phyloP scores from a whole-genome alignment of 2,888 invertebrate species.

The Eristalis intricaria region DNA sequence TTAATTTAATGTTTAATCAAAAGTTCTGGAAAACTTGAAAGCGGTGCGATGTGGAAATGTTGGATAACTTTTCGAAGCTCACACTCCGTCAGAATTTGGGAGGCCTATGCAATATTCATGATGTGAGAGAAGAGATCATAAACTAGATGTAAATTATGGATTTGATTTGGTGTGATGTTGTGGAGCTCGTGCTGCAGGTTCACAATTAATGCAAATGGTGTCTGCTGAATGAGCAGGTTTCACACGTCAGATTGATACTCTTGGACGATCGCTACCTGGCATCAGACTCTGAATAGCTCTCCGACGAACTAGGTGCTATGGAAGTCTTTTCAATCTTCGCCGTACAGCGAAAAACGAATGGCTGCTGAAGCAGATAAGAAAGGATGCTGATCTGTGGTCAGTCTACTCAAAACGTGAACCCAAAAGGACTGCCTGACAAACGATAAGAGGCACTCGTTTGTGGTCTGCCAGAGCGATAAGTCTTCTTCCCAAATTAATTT shows the following conservation, averaged over 20 bases:
- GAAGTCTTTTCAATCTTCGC: too few species aligned
- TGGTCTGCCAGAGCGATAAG: background rate
- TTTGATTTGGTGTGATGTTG: background rate
- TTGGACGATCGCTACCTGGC: too few species aligned
- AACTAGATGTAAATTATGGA: conserved; percentile 21
- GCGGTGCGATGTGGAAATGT: background rate
- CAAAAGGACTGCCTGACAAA: background rate
- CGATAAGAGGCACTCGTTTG: background rate
- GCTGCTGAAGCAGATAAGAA: background rate
- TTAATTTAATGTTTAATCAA: conserved; percentile 47
- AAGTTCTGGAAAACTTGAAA: conserved; percentile 27
- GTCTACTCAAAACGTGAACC: background rate
- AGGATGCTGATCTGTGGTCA: background rate
- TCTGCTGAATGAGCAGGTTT: background rate
- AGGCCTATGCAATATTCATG: conserved; percentile 20
- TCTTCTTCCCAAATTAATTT: background rate
- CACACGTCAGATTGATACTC: too few species aligned
- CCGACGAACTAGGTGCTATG: too few species aligned
- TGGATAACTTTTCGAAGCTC: conserved; percentile 9
- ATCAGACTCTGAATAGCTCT: too few species aligned
- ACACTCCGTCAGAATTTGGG: background rate
- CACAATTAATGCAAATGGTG: too few species aligned
- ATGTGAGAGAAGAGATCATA: background rate
- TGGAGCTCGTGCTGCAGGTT: background rate
- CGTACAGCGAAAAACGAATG: background rate